Conservation (phyloP, 1,140 invertebrate species). For the Arctopsyche grandis region DNA sequence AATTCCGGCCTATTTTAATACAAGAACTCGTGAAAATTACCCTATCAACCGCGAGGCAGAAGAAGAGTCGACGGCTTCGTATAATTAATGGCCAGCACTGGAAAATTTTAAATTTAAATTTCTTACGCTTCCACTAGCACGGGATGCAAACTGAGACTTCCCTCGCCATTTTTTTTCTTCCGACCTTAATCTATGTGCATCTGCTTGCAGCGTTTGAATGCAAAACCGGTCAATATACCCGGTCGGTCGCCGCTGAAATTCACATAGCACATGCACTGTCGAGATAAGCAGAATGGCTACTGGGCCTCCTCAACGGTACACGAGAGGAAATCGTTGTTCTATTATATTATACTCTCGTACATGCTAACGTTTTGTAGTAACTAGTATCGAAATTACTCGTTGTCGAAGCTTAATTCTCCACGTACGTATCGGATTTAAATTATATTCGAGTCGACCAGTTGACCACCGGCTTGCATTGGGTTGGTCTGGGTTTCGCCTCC, state of each 20-base stretch:
- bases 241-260: conserved; percentile 9
- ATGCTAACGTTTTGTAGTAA: background rate
- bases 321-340: background rate
- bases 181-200: conserved; percentile 35
- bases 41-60: background rate
- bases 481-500: background rate
- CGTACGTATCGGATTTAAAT: no score
- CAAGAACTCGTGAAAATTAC: background rate
- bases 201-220: conserved; percentile 33
- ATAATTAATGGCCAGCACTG: conserved; percentile 29
- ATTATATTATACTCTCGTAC: background rate
- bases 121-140: background rate
- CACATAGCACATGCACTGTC: background rate
- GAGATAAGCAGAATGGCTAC: conserved; percentile 19
- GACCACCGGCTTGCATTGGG: background rate
- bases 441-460: no score
- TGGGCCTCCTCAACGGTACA: background rate
- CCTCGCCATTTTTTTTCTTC: background rate
- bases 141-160: background rate
- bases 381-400: no score
- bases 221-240: conserved; percentile 26
- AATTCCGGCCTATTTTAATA: background rate
- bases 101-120: conserved; percentile 30
- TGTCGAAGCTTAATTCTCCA: no score
- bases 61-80: background rate